A percentile compares a stretch with the other conserved stretches of the same genome.
Conservation (phyloP, 2,888 invertebrate species). For the Protodeltote pygarga region DNA sequence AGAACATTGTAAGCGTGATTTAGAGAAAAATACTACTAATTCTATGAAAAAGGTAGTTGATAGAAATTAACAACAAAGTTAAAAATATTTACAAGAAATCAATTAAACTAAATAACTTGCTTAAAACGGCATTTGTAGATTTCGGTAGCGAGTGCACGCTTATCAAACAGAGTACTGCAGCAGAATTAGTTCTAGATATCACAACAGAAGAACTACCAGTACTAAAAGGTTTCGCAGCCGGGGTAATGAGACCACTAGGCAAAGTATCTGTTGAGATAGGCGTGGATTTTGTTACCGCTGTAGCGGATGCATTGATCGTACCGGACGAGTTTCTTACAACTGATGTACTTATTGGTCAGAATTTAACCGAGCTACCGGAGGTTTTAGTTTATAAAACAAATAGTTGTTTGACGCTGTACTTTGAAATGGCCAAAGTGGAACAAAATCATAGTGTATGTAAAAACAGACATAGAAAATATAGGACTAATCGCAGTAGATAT, state of each 20-base stretch:
- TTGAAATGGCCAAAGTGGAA: not conserved
- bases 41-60: not conserved
- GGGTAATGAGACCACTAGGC: not conserved
- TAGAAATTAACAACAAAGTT: not conserved
- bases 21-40: not conserved
- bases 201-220: not conserved
- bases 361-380: not conserved
- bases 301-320: not conserved
- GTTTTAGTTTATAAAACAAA: not conserved
- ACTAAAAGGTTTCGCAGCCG: not conserved
- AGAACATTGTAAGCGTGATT: not conserved
- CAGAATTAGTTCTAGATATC: not conserved
- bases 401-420: not conserved
- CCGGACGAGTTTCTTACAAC: not conserved
- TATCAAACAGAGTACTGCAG: not conserved
- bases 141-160: not conserved
- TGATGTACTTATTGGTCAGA: not conserved
- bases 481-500: not conserved
- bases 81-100: not conserved
- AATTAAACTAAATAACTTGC: not conserved
- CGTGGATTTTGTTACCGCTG: not conserved
- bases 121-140: not conserved
- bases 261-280: not conserved
- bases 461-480: not conserved
- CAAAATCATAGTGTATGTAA: not conserved